These are phyloP conservation scores for Porites lobata DNA, from an alignment of 92 coral and sea anemone genomes.

Conservation along the genomic window DNA sequence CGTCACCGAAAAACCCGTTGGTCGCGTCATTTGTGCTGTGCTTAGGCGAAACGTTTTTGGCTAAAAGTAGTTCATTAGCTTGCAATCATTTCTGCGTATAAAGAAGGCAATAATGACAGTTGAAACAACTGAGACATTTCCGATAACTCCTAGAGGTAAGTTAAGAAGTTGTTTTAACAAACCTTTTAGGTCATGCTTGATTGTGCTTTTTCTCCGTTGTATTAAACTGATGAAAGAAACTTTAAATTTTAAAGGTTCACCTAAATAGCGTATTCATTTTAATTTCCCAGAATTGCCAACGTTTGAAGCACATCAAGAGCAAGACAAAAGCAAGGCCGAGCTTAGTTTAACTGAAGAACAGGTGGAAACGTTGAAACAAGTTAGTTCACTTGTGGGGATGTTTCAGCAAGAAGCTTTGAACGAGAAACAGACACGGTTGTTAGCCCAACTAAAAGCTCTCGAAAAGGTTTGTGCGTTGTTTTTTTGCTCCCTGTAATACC, in stretches of 20 bases:
- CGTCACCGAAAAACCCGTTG: too few species aligned
- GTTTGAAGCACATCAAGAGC: background rate
- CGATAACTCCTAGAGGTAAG: slow-evolving; percentile 23
- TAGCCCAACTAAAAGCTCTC: slow-evolving; percentile 76
- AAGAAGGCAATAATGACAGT: slow-evolving; percentile 4
- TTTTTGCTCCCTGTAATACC: background rate
- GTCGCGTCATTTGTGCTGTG: too few species aligned
- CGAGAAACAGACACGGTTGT: slow-evolving; percentile 82
- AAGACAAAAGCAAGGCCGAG: slow-evolving; percentile 12
- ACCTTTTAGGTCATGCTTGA: background rate
- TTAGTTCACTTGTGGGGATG: slow-evolving; percentile 87
- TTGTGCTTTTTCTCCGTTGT: background rate
- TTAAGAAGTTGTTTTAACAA: background rate
- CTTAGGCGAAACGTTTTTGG: background rate
- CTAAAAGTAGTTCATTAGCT: background rate
- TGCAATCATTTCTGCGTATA: background rate
- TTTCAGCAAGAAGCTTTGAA: slow-evolving; percentile 83
- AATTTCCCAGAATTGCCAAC: background rate
- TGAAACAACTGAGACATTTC: slow-evolving; percentile 8
- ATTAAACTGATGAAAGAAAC: background rate
- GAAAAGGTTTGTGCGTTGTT: slow-evolving; percentile 65
- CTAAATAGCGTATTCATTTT: background rate
- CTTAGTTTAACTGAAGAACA: slow-evolving; percentile 42
- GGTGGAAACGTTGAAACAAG: slow-evolving; percentile 59
- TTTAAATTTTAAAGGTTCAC: background rate